Conservation (phyloP, 2,888 invertebrate species). For the Timandra comae region DNA sequence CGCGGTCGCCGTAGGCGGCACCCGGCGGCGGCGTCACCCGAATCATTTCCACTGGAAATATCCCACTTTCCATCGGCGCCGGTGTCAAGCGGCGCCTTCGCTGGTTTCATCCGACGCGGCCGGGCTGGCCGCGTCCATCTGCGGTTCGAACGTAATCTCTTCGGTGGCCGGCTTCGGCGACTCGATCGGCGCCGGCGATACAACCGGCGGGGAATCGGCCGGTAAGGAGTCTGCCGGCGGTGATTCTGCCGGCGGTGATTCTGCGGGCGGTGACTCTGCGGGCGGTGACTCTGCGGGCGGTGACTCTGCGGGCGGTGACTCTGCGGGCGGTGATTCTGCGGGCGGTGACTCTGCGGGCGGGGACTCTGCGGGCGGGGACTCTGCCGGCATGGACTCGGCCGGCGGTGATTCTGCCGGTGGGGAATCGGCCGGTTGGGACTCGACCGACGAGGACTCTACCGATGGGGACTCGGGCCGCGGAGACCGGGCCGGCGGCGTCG, state of each 20-base stretch:
- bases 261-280: no score
- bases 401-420: no score
- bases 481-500: no score
- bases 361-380: constrained; percentile 1
- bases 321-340: no score
- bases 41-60: constrained; percentile 69
- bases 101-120: constrained; percentile 23
- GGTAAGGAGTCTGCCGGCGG: constrained; percentile 7
- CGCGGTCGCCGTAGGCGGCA: constrained; percentile 10
- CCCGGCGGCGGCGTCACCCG: constrained; percentile 55
- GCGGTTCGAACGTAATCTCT: constrained; percentile 42
- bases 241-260: no score
- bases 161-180: constrained; percentile 16
- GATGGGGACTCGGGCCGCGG: no score
- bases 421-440: no score
- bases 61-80: constrained; percentile 45
- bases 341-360: no score
- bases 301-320: no score
- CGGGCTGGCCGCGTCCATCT: constrained; percentile 10
- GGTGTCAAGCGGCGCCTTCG: constrained; percentile 53
- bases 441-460: no score
- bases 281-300: no score
- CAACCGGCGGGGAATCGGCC: constrained; percentile 1
- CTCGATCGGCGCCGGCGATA: not conserved
- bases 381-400: constrained; percentile 6